Evolutionary conservation across 2,113 vertebrate species (phyloP).

Genomic region (Ranitomeya variabilis): DNA sequence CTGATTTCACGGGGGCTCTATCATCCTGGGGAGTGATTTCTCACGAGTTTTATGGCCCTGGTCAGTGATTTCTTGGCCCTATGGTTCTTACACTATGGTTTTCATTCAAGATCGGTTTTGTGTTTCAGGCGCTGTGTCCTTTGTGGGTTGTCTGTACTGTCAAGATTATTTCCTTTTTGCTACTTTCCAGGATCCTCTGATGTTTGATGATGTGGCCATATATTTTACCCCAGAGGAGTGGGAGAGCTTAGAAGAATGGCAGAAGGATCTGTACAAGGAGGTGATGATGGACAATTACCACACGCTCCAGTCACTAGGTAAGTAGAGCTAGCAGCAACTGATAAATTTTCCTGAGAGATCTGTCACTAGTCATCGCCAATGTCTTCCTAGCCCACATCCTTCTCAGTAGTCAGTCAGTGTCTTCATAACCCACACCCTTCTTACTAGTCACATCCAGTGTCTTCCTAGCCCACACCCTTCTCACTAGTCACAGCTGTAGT

Average conservation of each 20-base stretch:
- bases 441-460: not conserved
- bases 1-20: too few relatives aligned
- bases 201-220: conserved; percentile 68
- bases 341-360: too few relatives aligned
- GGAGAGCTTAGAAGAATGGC: conserved; percentile 65
- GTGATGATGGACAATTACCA: conserved; percentile 69
- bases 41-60: too few relatives aligned
- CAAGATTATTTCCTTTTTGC: not conserved
- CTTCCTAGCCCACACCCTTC: too few relatives aligned
- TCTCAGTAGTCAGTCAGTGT: not conserved
- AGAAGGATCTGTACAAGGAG: conserved; percentile 67
- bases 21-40: too few relatives aligned
- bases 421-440: too few relatives aligned
- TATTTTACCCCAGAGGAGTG: conserved; percentile 69
- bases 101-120: not conserved
- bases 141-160: not conserved
- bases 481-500: too few relatives aligned
- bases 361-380: not conserved
- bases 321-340: conserved; percentile 3
- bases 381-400: not conserved
- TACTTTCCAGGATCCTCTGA: conserved; percentile 61
- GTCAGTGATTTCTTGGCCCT: too few relatives aligned
- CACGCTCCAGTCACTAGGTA: conserved; percentile 66
- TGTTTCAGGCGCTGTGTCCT: not conserved
- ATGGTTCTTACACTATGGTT: too few relatives aligned